Evolutionary conservation across 2,888 invertebrate species (phyloP).

Genomic region (Macaria liturata): DNA sequence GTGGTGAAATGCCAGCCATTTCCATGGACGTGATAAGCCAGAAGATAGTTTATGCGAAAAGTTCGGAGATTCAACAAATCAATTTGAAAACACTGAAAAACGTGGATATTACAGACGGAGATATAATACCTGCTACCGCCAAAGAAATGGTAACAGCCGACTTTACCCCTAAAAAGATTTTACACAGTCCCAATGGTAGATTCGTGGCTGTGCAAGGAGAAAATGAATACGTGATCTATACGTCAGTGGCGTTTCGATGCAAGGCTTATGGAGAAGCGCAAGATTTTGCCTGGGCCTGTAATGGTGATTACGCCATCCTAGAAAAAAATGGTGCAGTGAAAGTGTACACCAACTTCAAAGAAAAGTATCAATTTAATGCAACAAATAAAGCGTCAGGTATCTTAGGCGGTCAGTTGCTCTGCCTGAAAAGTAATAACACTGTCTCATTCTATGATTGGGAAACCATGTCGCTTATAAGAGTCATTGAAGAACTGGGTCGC

Average conservation of each 20-base stretch:
- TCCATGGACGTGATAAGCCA: slow-evolving; percentile 99
- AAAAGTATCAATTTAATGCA: background rate
- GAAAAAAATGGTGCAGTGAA: background rate
- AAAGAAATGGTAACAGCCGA: slow-evolving; percentile 6
- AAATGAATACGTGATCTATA: slow-evolving; percentile 99
- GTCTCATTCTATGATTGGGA: slow-evolving; percentile 17
- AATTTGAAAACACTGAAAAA: slow-evolving; percentile 4
- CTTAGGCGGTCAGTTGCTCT: slow-evolving; percentile 15
- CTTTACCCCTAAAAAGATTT: slow-evolving; percentile 4
- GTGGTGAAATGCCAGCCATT: slow-evolving; percentile 95
- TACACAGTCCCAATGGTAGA: slow-evolving; percentile 97
- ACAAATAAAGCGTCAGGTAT: slow-evolving; percentile 2
- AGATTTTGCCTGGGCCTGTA: slow-evolving; percentile 10
- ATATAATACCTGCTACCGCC: background rate
- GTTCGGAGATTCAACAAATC: slow-evolving; percentile 6
- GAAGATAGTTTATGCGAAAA: slow-evolving; percentile 10
- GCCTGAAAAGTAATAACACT: background rate
- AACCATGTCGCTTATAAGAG: slow-evolving; percentile 1
- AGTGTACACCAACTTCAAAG: slow-evolving; percentile 10
- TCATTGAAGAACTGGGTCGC: background rate
- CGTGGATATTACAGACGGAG: slow-evolving; percentile 3
- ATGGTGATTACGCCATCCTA: slow-evolving; percentile 6
- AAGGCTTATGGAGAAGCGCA: slow-evolving; percentile 10
- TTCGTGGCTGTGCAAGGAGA: slow-evolving; percentile 97
- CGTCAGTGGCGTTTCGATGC: slow-evolving; percentile 93